These are phyloP conservation scores for Ciona savignyi DNA, from an alignment of 23 tunicate species.

Conservation along the genomic window DNA sequence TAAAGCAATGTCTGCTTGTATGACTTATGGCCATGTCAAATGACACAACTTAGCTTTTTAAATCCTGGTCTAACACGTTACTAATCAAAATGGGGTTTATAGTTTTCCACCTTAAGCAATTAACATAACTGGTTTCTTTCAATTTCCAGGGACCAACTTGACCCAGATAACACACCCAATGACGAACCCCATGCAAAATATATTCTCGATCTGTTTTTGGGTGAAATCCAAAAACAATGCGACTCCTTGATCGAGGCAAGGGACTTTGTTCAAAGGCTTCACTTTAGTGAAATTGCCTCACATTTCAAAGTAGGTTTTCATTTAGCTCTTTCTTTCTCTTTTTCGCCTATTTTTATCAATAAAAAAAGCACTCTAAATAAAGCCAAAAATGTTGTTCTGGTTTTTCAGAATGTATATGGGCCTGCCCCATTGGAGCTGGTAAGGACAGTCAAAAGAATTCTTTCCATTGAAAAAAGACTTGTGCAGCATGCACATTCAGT, in stretches of 20 bases:
- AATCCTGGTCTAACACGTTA: no score
- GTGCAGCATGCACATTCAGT: constrained; percentile 88
- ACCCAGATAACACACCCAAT: constrained; percentile 72
- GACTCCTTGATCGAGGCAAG: constrained; percentile 79
- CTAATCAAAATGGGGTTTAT: no score
- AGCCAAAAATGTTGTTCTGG: no score
- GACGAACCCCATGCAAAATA: constrained; percentile 84
- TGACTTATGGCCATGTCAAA: no score
- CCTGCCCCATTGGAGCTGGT: constrained; percentile 88
- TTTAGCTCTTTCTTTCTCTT: neutral
- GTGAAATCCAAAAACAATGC: constrained; percentile 84
- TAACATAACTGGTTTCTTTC: no score
- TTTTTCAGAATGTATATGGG: constrained; percentile 77
- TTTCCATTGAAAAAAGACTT: constrained; percentile 73
- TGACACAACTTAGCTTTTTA: no score
- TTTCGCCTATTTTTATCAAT: no score
- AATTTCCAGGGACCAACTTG: constrained; percentile 77
- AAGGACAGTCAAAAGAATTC: constrained; percentile 74
- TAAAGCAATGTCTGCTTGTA: no score
- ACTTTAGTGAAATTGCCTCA: constrained; percentile 74
- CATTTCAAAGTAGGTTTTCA: constrained; percentile 76
- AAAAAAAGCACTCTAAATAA: no score
- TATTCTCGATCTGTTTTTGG: constrained; percentile 72
- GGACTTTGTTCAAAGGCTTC: constrained; percentile 81
- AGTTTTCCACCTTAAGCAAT: no score